Evolutionary conservation across 2,113 vertebrate species (phyloP).

Genomic region (Melanerpes formicivorus): DNA sequence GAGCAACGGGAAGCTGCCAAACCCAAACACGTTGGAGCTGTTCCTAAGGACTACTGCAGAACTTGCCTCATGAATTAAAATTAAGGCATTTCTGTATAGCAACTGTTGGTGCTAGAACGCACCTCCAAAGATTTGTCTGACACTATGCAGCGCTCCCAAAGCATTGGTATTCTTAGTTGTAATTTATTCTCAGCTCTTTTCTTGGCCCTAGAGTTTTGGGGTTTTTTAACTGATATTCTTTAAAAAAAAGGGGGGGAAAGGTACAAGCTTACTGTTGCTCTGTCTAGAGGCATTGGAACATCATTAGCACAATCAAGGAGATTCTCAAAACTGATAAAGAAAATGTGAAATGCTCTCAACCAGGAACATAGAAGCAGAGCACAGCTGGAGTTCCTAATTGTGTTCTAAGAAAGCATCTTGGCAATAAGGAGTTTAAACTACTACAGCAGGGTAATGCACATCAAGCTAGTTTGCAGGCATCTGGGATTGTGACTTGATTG

Average conservation of each 20-base stretch:
- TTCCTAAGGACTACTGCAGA: neutral
- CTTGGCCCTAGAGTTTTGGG: neutral
- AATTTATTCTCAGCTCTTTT: neutral
- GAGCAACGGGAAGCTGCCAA: neutral
- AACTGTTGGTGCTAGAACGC: neutral
- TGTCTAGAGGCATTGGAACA: neutral
- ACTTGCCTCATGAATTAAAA: neutral
- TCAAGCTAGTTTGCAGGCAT: neutral
- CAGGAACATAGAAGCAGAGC: neutral
- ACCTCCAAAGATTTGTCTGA: neutral
- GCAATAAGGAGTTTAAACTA: conserved; percentile 2
- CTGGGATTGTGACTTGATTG: conserved; percentile 34
- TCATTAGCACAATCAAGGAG: neutral
- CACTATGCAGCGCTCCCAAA: neutral
- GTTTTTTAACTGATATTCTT: neutral
- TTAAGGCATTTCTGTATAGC: neutral
- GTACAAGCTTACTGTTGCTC: neutral
- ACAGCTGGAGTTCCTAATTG: neutral
- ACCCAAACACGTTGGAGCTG: neutral
- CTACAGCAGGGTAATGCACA: conserved; percentile 24
- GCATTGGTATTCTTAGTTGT: neutral
- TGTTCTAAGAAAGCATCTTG: neutral
- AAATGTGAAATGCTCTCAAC: neutral
- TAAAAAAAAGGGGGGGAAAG: neutral
- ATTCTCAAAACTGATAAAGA: neutral